Conservation (phyloP, 2,797 vertebrate species). For the Cynodonichthys magdalenae region DNA sequence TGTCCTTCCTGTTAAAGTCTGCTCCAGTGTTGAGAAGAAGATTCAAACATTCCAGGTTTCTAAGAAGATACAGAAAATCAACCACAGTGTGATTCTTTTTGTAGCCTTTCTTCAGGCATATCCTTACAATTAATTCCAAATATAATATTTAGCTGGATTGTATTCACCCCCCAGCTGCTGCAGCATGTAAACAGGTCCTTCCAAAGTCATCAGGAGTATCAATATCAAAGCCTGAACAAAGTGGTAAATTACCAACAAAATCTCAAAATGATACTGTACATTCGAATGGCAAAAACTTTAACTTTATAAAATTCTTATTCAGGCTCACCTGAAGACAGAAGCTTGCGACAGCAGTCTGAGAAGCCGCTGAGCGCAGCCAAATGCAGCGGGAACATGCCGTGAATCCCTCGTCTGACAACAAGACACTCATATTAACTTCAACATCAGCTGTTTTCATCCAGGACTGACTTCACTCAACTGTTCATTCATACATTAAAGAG, state of each 20-base stretch:
- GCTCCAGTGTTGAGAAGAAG: slow-evolving; percentile 95
- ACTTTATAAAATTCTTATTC: not conserved
- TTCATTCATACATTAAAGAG: not conserved
- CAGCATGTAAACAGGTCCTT: slow-evolving; percentile 98
- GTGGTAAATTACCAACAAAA: slow-evolving; percentile 23
- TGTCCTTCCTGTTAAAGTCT: slow-evolving; percentile 97
- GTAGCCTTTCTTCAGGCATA: not conserved
- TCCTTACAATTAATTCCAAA: not conserved
- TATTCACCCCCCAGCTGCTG: slow-evolving; percentile 96
- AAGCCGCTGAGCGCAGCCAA: slow-evolving; percentile 98
- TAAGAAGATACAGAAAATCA: slow-evolving; percentile 63
- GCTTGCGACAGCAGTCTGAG: slow-evolving; percentile 98
- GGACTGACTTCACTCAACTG: not conserved
- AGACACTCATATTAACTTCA: not conserved
- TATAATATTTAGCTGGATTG: not conserved
- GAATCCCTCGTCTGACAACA: slow-evolving; percentile 89
- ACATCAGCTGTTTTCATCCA: not conserved
- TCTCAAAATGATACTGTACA: not conserved
- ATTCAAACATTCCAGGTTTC: slow-evolving; percentile 98
- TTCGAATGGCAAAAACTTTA: not conserved
- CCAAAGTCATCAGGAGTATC: slow-evolving; percentile 97
- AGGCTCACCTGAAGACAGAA: slow-evolving; percentile 91
- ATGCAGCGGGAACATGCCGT: slow-evolving; percentile 98
- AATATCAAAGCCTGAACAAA: slow-evolving; percentile 90
- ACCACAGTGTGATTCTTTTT: not conserved